A percentile compares a stretch with the other conserved stretches of the same genome.
phyloP scores from a whole-genome alignment of 2,113 vertebrate species.

The Copsychus sechellarum region DNA sequence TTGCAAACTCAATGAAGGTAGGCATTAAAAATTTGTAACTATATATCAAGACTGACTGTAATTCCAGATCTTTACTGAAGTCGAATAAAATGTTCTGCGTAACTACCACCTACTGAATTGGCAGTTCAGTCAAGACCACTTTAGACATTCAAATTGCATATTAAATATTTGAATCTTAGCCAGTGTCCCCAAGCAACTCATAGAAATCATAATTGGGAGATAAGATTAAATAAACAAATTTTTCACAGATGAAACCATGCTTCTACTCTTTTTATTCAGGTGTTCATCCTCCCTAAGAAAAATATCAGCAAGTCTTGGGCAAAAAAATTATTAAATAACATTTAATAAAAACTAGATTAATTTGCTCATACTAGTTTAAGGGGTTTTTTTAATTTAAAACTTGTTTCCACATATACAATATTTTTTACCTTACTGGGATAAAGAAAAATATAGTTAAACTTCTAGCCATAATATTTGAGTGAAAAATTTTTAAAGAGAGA shows the following conservation, averaged over 20 bases:
- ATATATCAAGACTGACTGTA: neutral
- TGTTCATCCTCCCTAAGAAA: neutral
- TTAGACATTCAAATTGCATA: neutral
- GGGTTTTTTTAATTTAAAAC: neutral
- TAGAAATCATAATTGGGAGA: neutral
- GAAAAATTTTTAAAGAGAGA: neutral
- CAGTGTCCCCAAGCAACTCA: neutral
- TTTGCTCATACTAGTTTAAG: neutral
- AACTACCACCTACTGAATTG: neutral
- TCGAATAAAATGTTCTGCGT: neutral
- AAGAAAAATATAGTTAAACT: neutral
- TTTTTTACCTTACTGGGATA: neutral
- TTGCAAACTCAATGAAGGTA: neutral
- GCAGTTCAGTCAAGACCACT: neutral
- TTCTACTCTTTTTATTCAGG: neutral
- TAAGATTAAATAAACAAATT: neutral
- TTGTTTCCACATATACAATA: neutral
- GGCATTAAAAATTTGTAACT: neutral
- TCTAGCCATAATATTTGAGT: fast-evolving
- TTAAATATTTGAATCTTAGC: neutral
- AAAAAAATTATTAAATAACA: neutral
- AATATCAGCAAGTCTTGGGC: neutral
- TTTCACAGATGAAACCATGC: neutral
- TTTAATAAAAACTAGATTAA: neutral
- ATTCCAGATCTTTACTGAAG: neutral